Evolutionary conservation across 2,888 invertebrate species (phyloP), one percentile per base, ranked within the genome.

Genomic region (Metellina segmentata): DNA sequence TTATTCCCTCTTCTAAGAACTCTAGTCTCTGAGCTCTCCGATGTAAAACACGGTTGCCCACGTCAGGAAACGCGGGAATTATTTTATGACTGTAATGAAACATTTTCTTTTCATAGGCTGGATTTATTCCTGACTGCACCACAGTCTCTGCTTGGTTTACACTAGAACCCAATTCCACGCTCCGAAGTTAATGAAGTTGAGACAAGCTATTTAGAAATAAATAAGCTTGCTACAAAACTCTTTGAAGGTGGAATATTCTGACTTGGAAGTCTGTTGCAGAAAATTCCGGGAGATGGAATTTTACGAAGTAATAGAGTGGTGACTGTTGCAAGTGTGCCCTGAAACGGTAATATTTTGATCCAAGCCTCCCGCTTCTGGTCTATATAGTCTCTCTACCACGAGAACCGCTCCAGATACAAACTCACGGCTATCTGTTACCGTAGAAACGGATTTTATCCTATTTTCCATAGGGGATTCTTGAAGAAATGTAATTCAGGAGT

Each of bases 81-180:
- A 61, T 61, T 61, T 61, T 61, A 61, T 61, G 61, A 61, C 61
- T 61, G 61, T 61, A 61, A 61, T 61, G 61, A 61, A 61, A 61
- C 13, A 61, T 61, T 61, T 8, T 61, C 61, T 16, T 61, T 16
- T 7, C 61, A 61, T 61, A 61, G 7, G 13, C 16, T 61, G 7
- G 7, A 61, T 61, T 61, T 61, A 61, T 61, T 16, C 16, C 61
- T 61, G 61, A 61, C 11, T 16, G 61, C 61, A 16, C 61, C 16
- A 5, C 16, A 7, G 61, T 16, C 61, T 16, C 61, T 61, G 11
- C 61, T 6, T 61, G 61, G 61, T 8, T 34, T 61, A 5, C 11
- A 61, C 16, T 8, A 11, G 11, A 61, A 61, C 61, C 16, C 11
- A 61, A 61, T 61, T 61, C 61, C 61, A 61, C 11, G 61, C 61